Evolutionary conservation across 2,888 invertebrate genomes (phyloP).

Genomic region (Drosophila robusta): DNA sequence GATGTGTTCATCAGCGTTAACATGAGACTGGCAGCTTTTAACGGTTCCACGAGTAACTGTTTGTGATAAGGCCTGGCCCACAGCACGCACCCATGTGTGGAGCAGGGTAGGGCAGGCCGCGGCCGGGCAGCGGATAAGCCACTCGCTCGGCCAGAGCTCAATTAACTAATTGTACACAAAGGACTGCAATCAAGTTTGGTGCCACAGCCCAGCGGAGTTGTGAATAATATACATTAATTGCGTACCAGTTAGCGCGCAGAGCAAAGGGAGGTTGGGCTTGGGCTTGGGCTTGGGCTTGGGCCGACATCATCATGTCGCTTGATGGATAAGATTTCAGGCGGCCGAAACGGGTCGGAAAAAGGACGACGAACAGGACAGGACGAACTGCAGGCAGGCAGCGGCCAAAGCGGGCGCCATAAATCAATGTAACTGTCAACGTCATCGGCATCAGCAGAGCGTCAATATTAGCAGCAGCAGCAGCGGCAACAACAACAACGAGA

Average conservation of each 20-base stretch:
- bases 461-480: constrained; percentile 59
- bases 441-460: constrained; percentile 75
- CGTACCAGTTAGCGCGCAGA: constrained; percentile 49
- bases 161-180: constrained; percentile 79
- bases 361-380: constrained; percentile 18
- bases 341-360: constrained; percentile 43
- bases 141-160: constrained; percentile 49
- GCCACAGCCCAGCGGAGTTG: constrained; percentile 34
- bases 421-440: constrained; percentile 81
- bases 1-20: constrained; percentile 65
- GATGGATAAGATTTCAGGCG: constrained; percentile 76
- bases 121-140: constrained; percentile 35
- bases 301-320: constrained; percentile 58
- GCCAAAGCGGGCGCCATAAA: constrained; percentile 63
- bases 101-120: background rate
- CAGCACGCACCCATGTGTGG: constrained; percentile 43
- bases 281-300: constrained; percentile 56
- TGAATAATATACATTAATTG: constrained; percentile 64
- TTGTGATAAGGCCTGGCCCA: constrained; percentile 49
- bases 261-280: constrained; percentile 47
- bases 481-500: constrained; percentile 23
- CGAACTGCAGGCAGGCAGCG: constrained; percentile 21
- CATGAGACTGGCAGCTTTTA: constrained; percentile 64
- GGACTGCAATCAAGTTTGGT: constrained; percentile 59
- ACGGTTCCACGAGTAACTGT: constrained; percentile 58